A percentile compares a stretch with the other conserved stretches of the same genome.
phyloP scores from a whole-genome alignment of 2,888 invertebrate species.

The Germaria angustata region DNA sequence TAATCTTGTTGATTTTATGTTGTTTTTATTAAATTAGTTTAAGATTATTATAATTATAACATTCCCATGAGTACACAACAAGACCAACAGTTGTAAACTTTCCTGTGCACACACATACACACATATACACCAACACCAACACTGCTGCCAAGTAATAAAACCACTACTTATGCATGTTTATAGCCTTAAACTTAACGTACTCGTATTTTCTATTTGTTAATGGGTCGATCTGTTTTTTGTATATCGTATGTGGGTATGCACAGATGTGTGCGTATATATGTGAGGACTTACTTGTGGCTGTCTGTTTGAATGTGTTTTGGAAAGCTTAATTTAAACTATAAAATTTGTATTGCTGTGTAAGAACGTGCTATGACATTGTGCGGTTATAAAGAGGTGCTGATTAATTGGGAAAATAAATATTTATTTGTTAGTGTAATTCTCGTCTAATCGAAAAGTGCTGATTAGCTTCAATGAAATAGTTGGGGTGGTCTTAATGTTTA shows the following conservation, averaged over 20 bases:
- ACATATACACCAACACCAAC: no score
- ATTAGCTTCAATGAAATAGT: not conserved
- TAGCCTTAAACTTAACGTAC: not conserved
- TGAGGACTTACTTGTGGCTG: not conserved
- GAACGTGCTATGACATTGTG: constrained; percentile 41
- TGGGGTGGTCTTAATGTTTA: not conserved
- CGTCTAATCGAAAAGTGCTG: not conserved
- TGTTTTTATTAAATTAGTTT: constrained; percentile 38
- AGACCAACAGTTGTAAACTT: not conserved
- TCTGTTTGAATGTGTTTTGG: constrained; percentile 1
- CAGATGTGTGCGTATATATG: not conserved
- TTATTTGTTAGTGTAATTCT: constrained; percentile 30
- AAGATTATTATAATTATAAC: constrained; percentile 41
- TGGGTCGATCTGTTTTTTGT: not conserved
- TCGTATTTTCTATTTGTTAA: not conserved
- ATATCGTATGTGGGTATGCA: not conserved
- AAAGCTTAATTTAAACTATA: constrained; percentile 34
- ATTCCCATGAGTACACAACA: constrained; percentile 1
- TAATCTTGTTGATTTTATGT: constrained; percentile 13
- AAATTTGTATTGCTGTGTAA: constrained; percentile 1
- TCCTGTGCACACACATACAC: not conserved
- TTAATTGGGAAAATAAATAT: constrained; percentile 63
- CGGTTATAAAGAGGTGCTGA: constrained; percentile 50
- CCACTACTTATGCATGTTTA: constrained; percentile 45
- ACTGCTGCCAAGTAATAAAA: constrained; percentile 29